A percentile compares a stretch with the other conserved stretches of the same genome.
These are phyloP conservation scores for Branchipolynoe longqiensis DNA, from an alignment of 2,888 invertebrate genomes.

Conservation along the genomic window DNA sequence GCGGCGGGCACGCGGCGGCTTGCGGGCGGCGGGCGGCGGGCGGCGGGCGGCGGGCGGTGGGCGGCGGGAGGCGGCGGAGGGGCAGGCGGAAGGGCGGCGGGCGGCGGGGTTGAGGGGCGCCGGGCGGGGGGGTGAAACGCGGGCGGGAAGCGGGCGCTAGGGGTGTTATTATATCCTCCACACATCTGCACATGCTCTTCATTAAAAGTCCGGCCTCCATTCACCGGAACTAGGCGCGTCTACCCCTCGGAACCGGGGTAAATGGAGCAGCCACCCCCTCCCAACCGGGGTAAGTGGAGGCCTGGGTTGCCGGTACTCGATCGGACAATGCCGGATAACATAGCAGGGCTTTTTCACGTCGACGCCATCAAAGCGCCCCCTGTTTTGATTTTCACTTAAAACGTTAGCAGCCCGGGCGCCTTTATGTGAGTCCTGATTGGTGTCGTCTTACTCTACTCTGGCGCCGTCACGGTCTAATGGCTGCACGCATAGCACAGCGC, in stretches of 20 bases:
- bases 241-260: neutral
- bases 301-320: no score
- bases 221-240: neutral
- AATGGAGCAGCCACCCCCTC: neutral
- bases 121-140: neutral
- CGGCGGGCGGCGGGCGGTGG: no score
- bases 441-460: no score
- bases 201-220: slow-evolving; percentile 22
- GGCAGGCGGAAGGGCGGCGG: no score
- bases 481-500: no score
- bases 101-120: neutral
- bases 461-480: no score
- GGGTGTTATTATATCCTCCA: slow-evolving; percentile 31
- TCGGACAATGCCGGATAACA: slow-evolving; percentile 12
- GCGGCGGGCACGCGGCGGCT: no score
- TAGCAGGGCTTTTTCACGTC: slow-evolving; percentile 26
- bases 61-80: no score
- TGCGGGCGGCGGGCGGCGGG: no score
- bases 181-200: slow-evolving; percentile 28
- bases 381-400: slow-evolving; percentile 44
- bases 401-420: neutral
- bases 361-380: neutral
- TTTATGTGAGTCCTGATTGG: neutral
- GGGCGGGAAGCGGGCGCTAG: neutral
- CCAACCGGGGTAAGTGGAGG: neutral